phyloP scores from a whole-genome alignment of 1,140 invertebrate species.

The Pemphigus obesinymphae region DNA sequence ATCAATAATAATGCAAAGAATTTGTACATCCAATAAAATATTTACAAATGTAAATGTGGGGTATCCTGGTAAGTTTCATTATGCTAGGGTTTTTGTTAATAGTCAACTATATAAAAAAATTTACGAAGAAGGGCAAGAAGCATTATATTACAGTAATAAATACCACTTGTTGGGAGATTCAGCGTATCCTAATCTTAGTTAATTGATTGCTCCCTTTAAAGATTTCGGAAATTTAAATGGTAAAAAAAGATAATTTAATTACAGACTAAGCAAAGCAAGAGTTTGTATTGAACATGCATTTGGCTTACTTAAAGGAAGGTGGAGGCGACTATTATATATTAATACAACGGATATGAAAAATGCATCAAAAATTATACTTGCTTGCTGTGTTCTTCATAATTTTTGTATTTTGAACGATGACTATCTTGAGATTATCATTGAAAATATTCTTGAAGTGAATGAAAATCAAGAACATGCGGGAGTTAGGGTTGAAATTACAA shows the following conservation, averaged over 20 bases:
- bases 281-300: background rate
- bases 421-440: no score
- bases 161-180: background rate
- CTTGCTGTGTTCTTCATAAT: no score
- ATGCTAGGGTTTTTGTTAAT: background rate
- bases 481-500: no score
- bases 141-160: background rate
- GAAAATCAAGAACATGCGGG: no score
- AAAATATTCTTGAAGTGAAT: no score
- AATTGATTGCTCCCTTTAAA: background rate
- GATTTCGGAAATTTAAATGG: background rate
- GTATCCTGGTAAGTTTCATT: background rate
- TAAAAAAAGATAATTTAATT: background rate
- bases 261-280: background rate
- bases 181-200: background rate
- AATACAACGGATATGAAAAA: no score
- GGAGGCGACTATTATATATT: background rate
- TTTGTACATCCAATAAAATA: background rate
- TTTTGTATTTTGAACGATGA: no score
- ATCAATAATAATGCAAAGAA: background rate
- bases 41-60: background rate
- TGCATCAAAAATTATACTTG: no score
- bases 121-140: background rate
- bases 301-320: conserved; percentile 12
- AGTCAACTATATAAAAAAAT: background rate